These are phyloP conservation scores for Cavia aperea DNA, from an alignment of 2,113 vertebrate species.

Conservation along the genomic window DNA sequence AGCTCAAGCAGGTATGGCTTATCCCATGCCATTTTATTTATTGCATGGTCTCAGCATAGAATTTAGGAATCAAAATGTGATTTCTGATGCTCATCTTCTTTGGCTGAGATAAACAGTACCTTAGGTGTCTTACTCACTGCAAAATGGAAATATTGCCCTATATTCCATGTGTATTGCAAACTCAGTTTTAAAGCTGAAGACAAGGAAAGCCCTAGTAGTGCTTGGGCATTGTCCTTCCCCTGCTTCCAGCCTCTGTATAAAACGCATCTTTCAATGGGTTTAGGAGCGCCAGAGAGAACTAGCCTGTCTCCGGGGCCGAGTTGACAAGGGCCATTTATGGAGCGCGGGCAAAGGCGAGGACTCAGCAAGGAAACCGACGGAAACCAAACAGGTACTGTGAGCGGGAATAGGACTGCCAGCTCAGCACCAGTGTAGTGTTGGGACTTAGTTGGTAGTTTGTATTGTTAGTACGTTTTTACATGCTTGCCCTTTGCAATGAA, in stretches of 20 bases:
- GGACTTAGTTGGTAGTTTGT: not conserved
- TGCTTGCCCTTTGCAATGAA: not conserved
- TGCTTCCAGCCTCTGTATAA: conserved; percentile 26
- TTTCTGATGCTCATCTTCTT: not conserved
- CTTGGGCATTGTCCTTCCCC: conserved; percentile 15
- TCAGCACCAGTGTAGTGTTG: not conserved
- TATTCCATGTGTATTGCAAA: not conserved
- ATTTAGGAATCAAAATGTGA: not conserved
- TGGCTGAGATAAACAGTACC: not conserved
- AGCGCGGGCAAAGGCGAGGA: conserved; percentile 74
- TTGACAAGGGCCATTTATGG: conserved; percentile 86
- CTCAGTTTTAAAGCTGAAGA: conserved; percentile 18
- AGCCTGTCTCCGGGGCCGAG: conserved; percentile 84
- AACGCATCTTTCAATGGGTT: conserved; percentile 23
- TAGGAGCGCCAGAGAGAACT: conserved; percentile 94
- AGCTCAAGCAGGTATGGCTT: conserved; percentile 85
- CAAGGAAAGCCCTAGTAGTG: conserved; percentile 16
- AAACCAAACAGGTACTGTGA: conserved; percentile 75
- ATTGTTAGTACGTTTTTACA: not conserved
- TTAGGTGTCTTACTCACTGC: not conserved
- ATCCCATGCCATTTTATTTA: not conserved
- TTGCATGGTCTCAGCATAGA: not conserved
- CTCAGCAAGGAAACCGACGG: conserved; percentile 63
- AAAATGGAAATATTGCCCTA: not conserved
- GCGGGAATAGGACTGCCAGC: not conserved